Evolutionary conservation across 2,113 vertebrate species (phyloP).

Genomic region (Tragulus kanchil): DNA sequence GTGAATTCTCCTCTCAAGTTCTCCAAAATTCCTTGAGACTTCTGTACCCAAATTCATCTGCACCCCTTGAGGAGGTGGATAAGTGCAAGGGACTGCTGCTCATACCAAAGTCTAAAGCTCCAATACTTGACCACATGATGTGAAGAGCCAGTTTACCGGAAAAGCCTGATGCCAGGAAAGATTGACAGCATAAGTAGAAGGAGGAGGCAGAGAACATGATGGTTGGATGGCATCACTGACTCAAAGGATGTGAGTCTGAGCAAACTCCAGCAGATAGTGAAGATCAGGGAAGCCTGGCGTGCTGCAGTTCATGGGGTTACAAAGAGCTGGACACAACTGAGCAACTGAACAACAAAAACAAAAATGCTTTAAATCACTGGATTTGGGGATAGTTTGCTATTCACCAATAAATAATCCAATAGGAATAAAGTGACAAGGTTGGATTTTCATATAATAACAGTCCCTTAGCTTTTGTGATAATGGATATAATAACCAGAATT

Average conservation of each 20-base stretch:
- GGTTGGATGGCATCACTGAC: not conserved
- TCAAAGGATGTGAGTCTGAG: not conserved
- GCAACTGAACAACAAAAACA: not conserved
- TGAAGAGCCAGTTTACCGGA: not conserved
- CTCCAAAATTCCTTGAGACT: no score
- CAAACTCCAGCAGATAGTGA: not conserved
- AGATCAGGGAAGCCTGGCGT: not conserved
- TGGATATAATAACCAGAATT: not conserved
- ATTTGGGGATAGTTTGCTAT: not conserved
- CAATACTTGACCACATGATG: not conserved
- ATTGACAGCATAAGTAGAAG: not conserved
- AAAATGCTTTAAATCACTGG: not conserved
- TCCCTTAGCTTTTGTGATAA: not conserved
- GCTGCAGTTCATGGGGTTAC: not conserved
- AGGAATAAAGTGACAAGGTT: not conserved
- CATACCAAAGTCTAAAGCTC: no score
- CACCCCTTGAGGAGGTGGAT: no score
- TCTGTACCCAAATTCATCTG: no score
- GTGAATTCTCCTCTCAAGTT: no score
- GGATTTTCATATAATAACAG: not conserved
- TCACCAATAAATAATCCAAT: not conserved
- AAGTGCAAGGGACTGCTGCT: no score
- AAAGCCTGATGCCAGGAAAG: not conserved
- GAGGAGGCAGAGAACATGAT: not conserved
- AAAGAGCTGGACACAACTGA: not conserved